phyloP scores from a whole-genome alignment of 2,113 vertebrate species.

The Paralichthys olivaceus region DNA sequence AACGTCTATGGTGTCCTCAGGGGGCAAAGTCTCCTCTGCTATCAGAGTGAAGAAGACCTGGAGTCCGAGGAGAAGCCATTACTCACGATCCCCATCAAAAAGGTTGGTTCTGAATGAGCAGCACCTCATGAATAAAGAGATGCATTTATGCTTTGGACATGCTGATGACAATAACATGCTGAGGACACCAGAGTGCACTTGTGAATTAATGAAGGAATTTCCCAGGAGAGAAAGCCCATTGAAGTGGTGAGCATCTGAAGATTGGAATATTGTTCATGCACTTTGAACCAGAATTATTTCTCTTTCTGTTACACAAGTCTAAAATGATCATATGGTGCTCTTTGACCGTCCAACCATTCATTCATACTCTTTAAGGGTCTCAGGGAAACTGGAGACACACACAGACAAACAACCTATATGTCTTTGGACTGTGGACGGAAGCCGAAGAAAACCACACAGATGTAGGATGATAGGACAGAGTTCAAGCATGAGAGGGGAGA shows the following conservation, averaged over 20 bases:
- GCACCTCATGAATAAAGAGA: slow-evolving; percentile 18
- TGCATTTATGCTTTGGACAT: not conserved
- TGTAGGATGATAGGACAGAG: too few species aligned
- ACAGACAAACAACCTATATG: too few species aligned
- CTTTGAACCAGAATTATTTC: not conserved
- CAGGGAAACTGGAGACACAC: too few species aligned
- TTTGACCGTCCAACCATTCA: too few species aligned
- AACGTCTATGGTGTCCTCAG: slow-evolving; percentile 81
- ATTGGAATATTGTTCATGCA: not conserved
- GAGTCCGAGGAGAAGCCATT: slow-evolving; percentile 71
- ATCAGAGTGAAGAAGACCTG: slow-evolving; percentile 65
- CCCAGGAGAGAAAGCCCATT: not conserved
- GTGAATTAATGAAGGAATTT: not conserved
- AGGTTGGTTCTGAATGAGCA: slow-evolving; percentile 73
- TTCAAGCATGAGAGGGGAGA: too few species aligned
- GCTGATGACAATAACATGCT: slow-evolving; percentile 17
- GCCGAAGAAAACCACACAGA: too few species aligned
- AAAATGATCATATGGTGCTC: too few species aligned
- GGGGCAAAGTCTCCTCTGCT: slow-evolving; percentile 84
- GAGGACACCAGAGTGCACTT: slow-evolving; percentile 33
- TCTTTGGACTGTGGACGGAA: too few species aligned
- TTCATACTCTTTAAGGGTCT: too few species aligned
- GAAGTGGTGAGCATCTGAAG: not conserved
- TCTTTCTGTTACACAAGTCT: too few species aligned
- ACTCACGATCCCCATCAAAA: slow-evolving; percentile 84